Evolutionary conservation across 2,113 vertebrate genomes (phyloP).

Genomic region (Labrus mixtus): DNA sequence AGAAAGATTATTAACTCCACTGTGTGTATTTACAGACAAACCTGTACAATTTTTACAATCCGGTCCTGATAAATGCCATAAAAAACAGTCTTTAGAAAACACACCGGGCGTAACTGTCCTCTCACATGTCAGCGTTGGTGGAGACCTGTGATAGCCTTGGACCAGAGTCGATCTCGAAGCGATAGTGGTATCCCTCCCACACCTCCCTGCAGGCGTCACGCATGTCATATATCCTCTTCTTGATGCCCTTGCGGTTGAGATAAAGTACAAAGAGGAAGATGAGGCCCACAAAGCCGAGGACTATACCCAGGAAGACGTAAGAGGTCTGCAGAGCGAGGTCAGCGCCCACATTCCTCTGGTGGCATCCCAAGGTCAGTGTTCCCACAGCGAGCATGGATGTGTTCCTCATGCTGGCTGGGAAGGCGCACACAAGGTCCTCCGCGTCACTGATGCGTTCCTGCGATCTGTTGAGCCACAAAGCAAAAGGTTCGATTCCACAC

Average conservation of each 20-base stretch:
- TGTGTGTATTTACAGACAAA: conserved; percentile 71
- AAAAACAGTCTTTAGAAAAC: conserved; percentile 47
- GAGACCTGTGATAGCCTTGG: conserved; percentile 81
- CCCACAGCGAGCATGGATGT: conserved; percentile 69
- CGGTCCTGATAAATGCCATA: conserved; percentile 46
- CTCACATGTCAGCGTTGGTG: conserved; percentile 75
- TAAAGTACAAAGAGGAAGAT: conserved; percentile 88
- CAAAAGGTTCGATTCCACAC: conserved; percentile 82
- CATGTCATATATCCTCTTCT: conserved; percentile 82
- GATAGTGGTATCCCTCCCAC: conserved; percentile 86
- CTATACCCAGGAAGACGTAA: conserved; percentile 83
- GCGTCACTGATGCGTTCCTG: conserved; percentile 68
- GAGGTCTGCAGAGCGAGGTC: conserved; percentile 84
- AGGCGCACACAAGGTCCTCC: conserved; percentile 73
- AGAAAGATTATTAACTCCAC: conserved; percentile 35
- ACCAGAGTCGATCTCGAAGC: conserved; percentile 83
- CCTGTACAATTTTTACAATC: conserved; percentile 74
- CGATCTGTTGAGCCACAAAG: conserved; percentile 82
- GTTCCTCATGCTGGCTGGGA: conserved; percentile 80
- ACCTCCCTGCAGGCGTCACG: conserved; percentile 85
- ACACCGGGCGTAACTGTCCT: background rate
- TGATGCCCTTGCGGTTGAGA: conserved; percentile 87
- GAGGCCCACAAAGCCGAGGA: conserved; percentile 84
- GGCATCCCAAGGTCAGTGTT: conserved; percentile 76
- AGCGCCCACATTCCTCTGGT: conserved; percentile 57